phyloP scores from a whole-genome alignment of 2,888 invertebrate species.

The Nomada ruficornis region DNA sequence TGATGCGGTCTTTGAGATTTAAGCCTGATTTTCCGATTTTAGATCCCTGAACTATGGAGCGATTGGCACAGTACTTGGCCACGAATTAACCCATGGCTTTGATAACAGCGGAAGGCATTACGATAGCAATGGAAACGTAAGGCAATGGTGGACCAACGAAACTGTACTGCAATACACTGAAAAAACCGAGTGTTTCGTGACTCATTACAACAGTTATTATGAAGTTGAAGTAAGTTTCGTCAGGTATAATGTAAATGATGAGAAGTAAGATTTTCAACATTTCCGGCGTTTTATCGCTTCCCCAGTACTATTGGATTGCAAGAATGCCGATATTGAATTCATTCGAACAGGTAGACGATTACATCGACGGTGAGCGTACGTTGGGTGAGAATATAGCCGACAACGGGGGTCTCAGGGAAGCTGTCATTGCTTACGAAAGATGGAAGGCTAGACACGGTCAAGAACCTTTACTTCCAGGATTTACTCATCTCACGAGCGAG shows the following conservation, averaged over 20 bases:
- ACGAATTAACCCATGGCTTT: slow-evolving; percentile 88
- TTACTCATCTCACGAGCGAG: slow-evolving; percentile 89
- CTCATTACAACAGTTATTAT: slow-evolving; percentile 91
- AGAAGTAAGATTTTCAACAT: neutral
- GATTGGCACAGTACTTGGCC: slow-evolving; percentile 91
- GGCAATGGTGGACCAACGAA: slow-evolving; percentile 95
- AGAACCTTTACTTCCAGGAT: slow-evolving; percentile 90
- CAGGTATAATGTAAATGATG: neutral
- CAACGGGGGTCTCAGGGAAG: slow-evolving; percentile 92
- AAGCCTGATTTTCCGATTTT: slow-evolving; percentile 32
- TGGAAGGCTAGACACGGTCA: slow-evolving; percentile 86
- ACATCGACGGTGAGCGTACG: slow-evolving; percentile 91
- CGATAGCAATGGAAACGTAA: slow-evolving; percentile 93
- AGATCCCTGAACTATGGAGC: slow-evolving; percentile 94
- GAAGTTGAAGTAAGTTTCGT: slow-evolving; percentile 85
- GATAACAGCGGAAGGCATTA: slow-evolving; percentile 91
- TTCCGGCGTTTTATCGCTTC: slow-evolving; percentile 3
- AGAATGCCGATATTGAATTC: slow-evolving; percentile 1
- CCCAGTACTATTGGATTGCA: neutral
- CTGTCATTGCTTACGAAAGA: slow-evolving; percentile 88
- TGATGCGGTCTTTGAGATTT: slow-evolving; percentile 1
- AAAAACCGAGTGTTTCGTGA: slow-evolving; percentile 92
- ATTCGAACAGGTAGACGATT: slow-evolving; percentile 73
- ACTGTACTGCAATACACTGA: slow-evolving; percentile 91
- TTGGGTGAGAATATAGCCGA: slow-evolving; percentile 94